A percentile compares a stretch with the other conserved stretches of the same genome.
phyloP scores from a whole-genome alignment of 2,797 vertebrate species.

The Microctenopoma steveboyesi region DNA sequence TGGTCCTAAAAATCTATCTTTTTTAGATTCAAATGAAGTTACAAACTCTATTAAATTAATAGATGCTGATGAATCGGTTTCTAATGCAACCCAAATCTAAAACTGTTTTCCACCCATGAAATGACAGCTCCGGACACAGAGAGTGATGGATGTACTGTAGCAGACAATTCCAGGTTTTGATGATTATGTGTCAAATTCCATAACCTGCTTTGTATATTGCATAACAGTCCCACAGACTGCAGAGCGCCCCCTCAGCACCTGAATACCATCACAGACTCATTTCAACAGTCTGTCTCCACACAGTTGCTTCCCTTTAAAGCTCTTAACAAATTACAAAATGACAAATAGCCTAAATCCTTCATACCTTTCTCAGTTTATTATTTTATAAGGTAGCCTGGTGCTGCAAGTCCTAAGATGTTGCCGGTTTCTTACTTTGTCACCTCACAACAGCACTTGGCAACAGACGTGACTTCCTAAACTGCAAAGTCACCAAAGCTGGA shows the following conservation, averaged over 20 bases:
- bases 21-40: no score
- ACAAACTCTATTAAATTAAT: no score
- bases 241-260: constrained; percentile 29
- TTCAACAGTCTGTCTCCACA: background rate
- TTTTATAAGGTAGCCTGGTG: no score
- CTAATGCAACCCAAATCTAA: background rate
- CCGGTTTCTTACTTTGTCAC: no score
- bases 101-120: background rate
- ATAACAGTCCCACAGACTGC: constrained; percentile 39
- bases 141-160: background rate
- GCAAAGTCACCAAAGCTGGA: no score
- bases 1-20: no score
- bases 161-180: constrained; percentile 14
- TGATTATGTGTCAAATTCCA: constrained; percentile 12
- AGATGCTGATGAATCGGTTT: background rate
- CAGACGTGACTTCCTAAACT: no score
- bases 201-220: constrained; percentile 11
- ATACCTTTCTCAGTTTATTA: no score
- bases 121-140: background rate
- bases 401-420: no score
- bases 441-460: no score
- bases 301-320: background rate
- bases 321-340: no score
- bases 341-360: no score
- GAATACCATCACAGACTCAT: constrained; percentile 25